These are phyloP conservation scores for Remorina albescens DNA, from an alignment of 2,797 vertebrate species.

Conservation along the genomic window DNA sequence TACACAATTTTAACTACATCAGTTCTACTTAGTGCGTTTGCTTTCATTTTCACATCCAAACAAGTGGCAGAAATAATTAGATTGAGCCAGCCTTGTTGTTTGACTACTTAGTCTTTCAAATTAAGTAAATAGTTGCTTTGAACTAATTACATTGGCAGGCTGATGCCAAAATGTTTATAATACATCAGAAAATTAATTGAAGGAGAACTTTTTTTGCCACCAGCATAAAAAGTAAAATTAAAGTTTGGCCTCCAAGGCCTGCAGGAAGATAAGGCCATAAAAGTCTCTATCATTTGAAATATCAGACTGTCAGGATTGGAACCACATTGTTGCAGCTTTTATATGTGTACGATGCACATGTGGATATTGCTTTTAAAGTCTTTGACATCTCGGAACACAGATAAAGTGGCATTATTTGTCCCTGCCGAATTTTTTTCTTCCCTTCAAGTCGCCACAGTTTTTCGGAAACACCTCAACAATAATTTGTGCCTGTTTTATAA, in stretches of 20 bases:
- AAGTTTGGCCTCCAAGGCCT: not conserved
- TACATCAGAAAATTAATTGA: not conserved
- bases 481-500: not conserved
- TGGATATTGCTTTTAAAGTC: not conserved
- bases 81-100: not conserved
- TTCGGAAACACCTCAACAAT: not conserved
- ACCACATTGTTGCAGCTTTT: not conserved
- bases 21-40: not conserved
- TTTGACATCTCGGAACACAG: not conserved
- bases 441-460: not conserved
- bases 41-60: not conserved
- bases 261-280: not conserved
- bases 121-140: not conserved
- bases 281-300: not conserved
- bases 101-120: not conserved
- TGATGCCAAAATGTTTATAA: not conserved
- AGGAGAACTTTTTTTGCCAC: not conserved
- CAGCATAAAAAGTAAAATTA: not conserved
- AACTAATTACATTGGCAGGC: not conserved
- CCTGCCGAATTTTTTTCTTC: not conserved
- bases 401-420: not conserved
- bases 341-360: not conserved
- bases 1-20: conserved; percentile 9
- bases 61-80: not conserved
- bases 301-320: not conserved